Conservation (phyloP, 2,113 vertebrate genomes). For the Tragelaphus strepsiceros region DNA sequence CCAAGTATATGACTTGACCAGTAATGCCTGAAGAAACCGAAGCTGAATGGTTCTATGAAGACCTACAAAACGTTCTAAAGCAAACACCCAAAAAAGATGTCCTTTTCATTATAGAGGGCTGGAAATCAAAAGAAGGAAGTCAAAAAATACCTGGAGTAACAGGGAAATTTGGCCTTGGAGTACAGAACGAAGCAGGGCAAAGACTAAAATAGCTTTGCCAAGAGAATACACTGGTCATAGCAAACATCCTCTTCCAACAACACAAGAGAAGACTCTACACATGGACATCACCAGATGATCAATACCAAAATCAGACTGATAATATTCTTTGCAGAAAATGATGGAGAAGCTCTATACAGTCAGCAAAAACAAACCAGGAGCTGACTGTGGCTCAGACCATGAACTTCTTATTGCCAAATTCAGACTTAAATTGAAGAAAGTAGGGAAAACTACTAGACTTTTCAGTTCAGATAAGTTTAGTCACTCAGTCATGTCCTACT, state of each 20-base stretch:
- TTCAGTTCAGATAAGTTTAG: not conserved
- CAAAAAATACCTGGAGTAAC: not conserved
- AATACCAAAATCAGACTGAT: not conserved
- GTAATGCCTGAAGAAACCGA: not conserved
- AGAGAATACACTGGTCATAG: not conserved
- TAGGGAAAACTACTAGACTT: not conserved
- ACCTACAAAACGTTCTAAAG: fast-evolving
- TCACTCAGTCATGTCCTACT: not conserved
- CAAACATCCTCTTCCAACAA: not conserved
- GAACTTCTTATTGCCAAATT: not conserved
- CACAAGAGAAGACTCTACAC: not conserved
- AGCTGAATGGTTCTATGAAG: not conserved
- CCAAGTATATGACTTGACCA: not conserved
- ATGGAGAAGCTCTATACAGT: not conserved
- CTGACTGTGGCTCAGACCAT: not conserved
- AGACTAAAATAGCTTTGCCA: not conserved
- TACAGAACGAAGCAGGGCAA: not conserved
- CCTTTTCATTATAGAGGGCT: not conserved
- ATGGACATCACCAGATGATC: not conserved
- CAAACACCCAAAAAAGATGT: not conserved
- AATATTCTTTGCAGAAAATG: not conserved
- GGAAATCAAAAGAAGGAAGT: not conserved
- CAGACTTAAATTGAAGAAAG: not conserved
- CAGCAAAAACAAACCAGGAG: not conserved
- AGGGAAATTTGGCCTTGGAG: not conserved